These are phyloP conservation scores for Tetheella fluctuosa DNA, from an alignment of 2,888 invertebrate genomes.

Conservation along the genomic window DNA sequence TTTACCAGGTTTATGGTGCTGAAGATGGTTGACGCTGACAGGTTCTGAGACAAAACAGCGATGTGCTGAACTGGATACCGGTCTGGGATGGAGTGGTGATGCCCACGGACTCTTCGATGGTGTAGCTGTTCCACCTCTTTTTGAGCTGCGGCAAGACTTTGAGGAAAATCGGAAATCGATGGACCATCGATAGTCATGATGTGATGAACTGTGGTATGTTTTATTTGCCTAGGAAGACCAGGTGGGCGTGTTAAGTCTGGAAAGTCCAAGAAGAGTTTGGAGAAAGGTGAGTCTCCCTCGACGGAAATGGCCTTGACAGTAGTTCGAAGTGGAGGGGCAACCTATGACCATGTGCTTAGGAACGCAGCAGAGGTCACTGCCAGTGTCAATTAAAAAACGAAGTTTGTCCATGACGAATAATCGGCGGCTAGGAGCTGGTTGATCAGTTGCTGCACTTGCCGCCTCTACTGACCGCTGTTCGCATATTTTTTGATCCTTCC, in stretches of 20 bases:
- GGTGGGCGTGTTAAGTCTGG: background rate
- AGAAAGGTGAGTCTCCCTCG: background rate
- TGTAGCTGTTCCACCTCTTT: constrained; percentile 29
- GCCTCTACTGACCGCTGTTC: constrained; percentile 14
- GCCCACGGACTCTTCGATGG: constrained; percentile 43
- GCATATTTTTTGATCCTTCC: constrained; percentile 13
- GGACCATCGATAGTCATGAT: constrained; percentile 23
- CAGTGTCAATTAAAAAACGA: constrained; percentile 13
- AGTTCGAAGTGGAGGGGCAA: constrained; percentile 11
- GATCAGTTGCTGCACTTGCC: constrained; percentile 18
- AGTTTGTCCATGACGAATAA: constrained; percentile 15
- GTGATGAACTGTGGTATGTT: constrained; percentile 21
- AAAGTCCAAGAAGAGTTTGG: background rate
- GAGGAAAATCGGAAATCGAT: constrained; percentile 18
- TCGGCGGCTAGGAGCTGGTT: constrained; percentile 10
- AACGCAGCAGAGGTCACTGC: constrained; percentile 17
- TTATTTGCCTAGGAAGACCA: background rate
- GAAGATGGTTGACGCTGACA: constrained; percentile 12
- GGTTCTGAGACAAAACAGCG: constrained; percentile 5
- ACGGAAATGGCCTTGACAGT: background rate
- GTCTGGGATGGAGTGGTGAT: constrained; percentile 32
- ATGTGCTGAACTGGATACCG: constrained; percentile 33
- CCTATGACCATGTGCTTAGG: constrained; percentile 2
- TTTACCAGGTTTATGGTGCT: too few species aligned
- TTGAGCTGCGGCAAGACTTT: constrained; percentile 16